Evolutionary conservation across 2,113 vertebrate species (phyloP), one percentile per base, ranked within the genome.

Genomic region (Chamaetylas fuelleborni): DNA sequence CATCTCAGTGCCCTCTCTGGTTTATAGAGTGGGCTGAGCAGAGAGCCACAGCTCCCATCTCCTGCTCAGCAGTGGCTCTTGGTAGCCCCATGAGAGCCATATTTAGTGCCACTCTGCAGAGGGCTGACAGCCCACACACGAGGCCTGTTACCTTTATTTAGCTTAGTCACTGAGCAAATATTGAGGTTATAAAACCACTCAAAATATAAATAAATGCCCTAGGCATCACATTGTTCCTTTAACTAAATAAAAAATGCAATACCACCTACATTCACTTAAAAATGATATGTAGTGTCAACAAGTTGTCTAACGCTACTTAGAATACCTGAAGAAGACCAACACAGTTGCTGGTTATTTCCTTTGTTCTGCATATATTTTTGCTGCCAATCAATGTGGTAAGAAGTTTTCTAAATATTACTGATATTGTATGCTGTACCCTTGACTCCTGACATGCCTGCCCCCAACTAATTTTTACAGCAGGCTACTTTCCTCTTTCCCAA

Each of bases 41-140:
- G 42, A 70, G 72, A 61, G 78, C 9, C 66, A 45, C 19, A 43
- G 40, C 2, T 76, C 48, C 61, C 67, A 51, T 1, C 29, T 70
- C 51, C 64, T 58, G 43, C 25, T 72, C 70, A 29, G 31, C 60
- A 51, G 20, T 0, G 6, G 56, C 23, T 48, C 26, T n/a, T 8
- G 5, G 38, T 51, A 82, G 43, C 50, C 31, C 60, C 5, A 1
- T 1, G 20, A 36, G 43, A 78, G 18, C 29, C 1, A 0, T 7
- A 5, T 19, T 61, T 2, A 2, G 19, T 58, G 29, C 29, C 1
- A 2, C 9, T 11, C 23, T 6, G 66, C 34, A 8, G 4, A 28
- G 40, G 58, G 64, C 65, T 56, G 29, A 18, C 28, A 86, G 60
- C 61, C 7, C 2, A 12, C 57, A n/a, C 9, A 42, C 34, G 38